Base-by-base conservation (phyloP, 2,888 invertebrate genomes). In the Nysson spinosus region DNA sequence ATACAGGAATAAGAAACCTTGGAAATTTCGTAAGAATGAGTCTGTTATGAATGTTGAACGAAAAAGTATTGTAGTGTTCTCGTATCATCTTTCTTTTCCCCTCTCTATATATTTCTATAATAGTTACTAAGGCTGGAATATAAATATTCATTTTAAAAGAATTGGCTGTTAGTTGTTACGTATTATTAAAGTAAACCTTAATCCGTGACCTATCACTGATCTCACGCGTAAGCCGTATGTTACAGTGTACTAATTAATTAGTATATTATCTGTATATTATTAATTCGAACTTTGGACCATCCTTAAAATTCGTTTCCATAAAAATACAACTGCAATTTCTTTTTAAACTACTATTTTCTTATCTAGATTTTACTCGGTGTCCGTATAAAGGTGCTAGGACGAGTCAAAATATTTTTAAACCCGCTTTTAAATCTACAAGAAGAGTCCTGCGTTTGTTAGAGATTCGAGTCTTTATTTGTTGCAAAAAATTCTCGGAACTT, bases 361-460 rank as follows among this genome's bases (percentile, higher is more conserved):
- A 65, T 49, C 42, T 51, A 26, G 39, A 62, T 40, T 50, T 50
- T 56, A 49, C 32, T 51, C 30, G 32, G 56, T 61, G 34, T 61
- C 47, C 35, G 47, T 49, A 35, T 54, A 55, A 55, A 61, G 61
- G 61, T 55, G 61, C 61, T 49, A 61, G 61, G 61, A 12, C 42
- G 22, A 22, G 32, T 22, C 12, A 43, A 35, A 61, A 35, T 61
- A 56, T 54, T 54, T 47, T 49, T 19, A 47, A 35, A 43, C 49
- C 49, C 49, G 24, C 51, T 34, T 34, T 14, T 19, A 51, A 46
- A 22, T 49, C 24, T 9, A 34, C 60, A 37, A 43, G 28, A 55
- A 28, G 49, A 52, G 44, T 74, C 42, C 75, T 74, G 71, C 65
- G 71, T 71, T 75, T 73, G 56, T 67, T 62, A 74, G 61, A 54